A percentile compares a stretch with the other conserved stretches of the same genome.
Conservation (phyloP, 2,797 vertebrate species). For the Pseudochaenichthys georgianus region DNA sequence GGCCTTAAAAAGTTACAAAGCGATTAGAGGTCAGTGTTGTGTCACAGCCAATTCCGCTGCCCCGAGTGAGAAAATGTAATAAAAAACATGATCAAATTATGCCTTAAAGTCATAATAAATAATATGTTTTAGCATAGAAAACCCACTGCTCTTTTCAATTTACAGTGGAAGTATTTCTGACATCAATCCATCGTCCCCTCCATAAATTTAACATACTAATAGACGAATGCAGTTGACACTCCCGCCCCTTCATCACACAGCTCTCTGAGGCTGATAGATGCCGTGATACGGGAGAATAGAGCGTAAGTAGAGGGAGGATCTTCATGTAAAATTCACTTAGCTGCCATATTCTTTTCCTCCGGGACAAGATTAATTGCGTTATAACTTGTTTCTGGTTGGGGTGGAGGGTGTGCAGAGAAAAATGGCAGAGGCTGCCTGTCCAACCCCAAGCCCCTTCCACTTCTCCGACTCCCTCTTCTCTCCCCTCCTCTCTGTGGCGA, state of each 20-base stretch:
- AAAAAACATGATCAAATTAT: background rate
- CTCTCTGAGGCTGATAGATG: constrained; percentile 54
- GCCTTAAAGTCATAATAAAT: background rate
- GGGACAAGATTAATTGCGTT: constrained; percentile 88
- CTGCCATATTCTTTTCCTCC: constrained; percentile 84
- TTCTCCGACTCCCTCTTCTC: constrained; percentile 49
- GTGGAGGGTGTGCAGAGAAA: constrained; percentile 69
- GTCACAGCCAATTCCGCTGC: background rate
- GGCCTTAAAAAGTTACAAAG: background rate
- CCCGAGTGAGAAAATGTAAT: background rate
- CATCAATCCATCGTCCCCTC: constrained; percentile 1
- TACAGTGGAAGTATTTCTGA: constrained; percentile 5
- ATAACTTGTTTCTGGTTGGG: constrained; percentile 84
- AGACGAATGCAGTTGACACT: constrained; percentile 56
- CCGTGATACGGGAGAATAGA: constrained; percentile 71
- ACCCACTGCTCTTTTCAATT: background rate
- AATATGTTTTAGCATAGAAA: background rate
- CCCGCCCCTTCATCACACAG: constrained; percentile 48
- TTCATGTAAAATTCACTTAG: constrained; percentile 90
- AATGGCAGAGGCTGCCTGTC: constrained; percentile 68
- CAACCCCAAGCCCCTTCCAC: constrained; percentile 54
- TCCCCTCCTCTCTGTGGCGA: constrained; percentile 64
- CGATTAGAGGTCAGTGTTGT: background rate
- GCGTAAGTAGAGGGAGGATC: constrained; percentile 83
- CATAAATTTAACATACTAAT: constrained; percentile 19